A percentile compares a stretch with the other conserved stretches of the same genome.
Conservation (phyloP, 2,888 invertebrate genomes). For the Latheticus oryzae region DNA sequence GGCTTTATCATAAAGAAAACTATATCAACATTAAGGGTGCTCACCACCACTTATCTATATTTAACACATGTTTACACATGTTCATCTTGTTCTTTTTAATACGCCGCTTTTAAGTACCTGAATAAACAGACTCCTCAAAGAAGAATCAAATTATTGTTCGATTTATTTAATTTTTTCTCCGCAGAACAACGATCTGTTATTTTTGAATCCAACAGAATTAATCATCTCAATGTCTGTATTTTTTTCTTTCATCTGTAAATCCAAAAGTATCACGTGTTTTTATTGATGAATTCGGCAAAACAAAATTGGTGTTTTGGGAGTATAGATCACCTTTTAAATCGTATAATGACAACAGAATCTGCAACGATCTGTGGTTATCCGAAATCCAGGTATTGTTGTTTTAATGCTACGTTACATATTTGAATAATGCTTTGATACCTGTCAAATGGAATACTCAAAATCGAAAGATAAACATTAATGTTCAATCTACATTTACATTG, state of each 20-base stretch:
- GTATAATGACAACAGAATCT: slow-evolving; percentile 55
- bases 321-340: slow-evolving; percentile 39
- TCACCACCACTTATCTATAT: slow-evolving; percentile 52
- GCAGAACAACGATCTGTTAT: slow-evolving; percentile 6
- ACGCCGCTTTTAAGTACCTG: slow-evolving; percentile 51
- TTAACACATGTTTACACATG: slow-evolving; percentile 55
- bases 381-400: slow-evolving; percentile 54
- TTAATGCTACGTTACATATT: slow-evolving; percentile 56
- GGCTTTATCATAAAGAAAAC: slow-evolving; percentile 14
- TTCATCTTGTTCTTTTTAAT: slow-evolving; percentile 46
- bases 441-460: slow-evolving; percentile 51
- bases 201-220: neutral
- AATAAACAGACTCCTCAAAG: slow-evolving; percentile 47
- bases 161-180: slow-evolving; percentile 16
- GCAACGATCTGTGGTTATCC: slow-evolving; percentile 54
- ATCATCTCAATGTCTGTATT: slow-evolving; percentile 6
- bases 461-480: slow-evolving; percentile 56
- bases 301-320: slow-evolving; percentile 35
- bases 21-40: slow-evolving; percentile 28
- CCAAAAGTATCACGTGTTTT: slow-evolving; percentile 1
- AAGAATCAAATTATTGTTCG: slow-evolving; percentile 23
- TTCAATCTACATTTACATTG: slow-evolving; percentile 46
- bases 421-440: slow-evolving; percentile 49
- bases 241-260: slow-evolving; percentile 19
- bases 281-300: slow-evolving; percentile 22